Evolutionary conservation across 2,888 invertebrate genomes (phyloP).

Genomic region (Tenthredo livida): DNA sequence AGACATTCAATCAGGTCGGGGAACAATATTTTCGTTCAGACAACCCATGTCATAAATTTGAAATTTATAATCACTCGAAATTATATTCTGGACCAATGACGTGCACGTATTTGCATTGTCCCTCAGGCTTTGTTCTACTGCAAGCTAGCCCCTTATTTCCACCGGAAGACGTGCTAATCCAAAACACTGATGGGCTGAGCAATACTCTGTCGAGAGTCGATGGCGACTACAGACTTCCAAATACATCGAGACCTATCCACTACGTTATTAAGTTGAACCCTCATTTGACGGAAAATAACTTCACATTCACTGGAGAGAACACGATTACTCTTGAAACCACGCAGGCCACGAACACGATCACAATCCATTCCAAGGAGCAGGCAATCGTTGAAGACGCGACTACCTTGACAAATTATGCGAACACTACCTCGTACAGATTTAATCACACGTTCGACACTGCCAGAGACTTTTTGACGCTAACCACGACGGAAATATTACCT

Average conservation of each 20-base stretch:
- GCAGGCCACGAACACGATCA: conserved; percentile 70
- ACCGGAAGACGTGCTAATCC: background rate
- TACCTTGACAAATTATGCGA: background rate
- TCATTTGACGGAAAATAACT: conserved; percentile 76
- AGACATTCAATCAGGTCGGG: background rate
- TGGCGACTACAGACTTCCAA: conserved; percentile 79
- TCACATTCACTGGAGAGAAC: conserved; percentile 77
- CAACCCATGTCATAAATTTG: background rate
- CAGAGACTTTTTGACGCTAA: conserved; percentile 79
- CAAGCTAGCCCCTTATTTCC: conserved; percentile 13
- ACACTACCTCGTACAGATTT: conserved; percentile 19
- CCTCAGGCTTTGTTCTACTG: conserved; percentile 1
- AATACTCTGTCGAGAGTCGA: conserved; percentile 4
- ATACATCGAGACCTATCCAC: conserved; percentile 77
- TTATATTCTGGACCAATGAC: background rate
- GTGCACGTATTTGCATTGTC: background rate
- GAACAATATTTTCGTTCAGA: background rate
- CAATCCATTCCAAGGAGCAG: conserved; percentile 79
- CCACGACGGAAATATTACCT: conserved; percentile 71
- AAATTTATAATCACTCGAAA: background rate
- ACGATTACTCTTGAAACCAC: conserved; percentile 76
- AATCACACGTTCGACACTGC: conserved; percentile 62
- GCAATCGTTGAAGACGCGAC: conserved; percentile 62
- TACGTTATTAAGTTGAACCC: conserved; percentile 80
- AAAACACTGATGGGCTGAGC: background rate